phyloP scores from a whole-genome alignment of 2,113 vertebrate species.

The Semicossyphus pulcher region DNA sequence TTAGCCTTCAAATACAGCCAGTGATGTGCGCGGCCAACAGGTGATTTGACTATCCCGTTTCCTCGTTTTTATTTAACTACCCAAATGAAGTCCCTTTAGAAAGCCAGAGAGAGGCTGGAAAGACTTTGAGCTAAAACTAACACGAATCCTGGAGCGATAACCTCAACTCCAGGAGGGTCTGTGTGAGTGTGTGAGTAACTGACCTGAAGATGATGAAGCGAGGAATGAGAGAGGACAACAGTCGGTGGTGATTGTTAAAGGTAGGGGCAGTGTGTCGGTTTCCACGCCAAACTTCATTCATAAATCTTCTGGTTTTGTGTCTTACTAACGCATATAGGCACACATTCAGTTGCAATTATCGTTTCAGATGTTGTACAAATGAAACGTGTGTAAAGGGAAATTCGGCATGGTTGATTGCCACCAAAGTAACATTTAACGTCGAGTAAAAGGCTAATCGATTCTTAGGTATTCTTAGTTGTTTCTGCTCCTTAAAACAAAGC shows the following conservation, averaged over 20 bases:
- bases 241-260: background rate
- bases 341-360: background rate
- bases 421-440: too few relatives aligned
- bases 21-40: background rate
- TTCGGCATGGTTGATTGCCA: background rate
- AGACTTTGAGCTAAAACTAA: accelerated
- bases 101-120: too few relatives aligned
- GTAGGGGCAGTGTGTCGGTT: background rate
- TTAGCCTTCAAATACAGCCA: accelerated
- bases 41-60: constrained; percentile 6
- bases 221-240: accelerated
- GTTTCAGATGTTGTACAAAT: background rate
- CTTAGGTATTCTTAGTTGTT: too few relatives aligned
- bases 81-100: background rate
- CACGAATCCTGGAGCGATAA: background rate
- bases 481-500: background rate
- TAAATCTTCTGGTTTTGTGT: accelerated
- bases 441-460: too few relatives aligned
- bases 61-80: constrained; percentile 15
- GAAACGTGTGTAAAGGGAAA: background rate
- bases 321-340: accelerated
- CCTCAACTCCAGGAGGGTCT: background rate
- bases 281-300: background rate
- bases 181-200: too few relatives aligned
- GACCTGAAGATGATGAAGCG: background rate